Evolutionary conservation across 2,888 invertebrate genomes (phyloP).

Genomic region (Diaperis boleti): DNA sequence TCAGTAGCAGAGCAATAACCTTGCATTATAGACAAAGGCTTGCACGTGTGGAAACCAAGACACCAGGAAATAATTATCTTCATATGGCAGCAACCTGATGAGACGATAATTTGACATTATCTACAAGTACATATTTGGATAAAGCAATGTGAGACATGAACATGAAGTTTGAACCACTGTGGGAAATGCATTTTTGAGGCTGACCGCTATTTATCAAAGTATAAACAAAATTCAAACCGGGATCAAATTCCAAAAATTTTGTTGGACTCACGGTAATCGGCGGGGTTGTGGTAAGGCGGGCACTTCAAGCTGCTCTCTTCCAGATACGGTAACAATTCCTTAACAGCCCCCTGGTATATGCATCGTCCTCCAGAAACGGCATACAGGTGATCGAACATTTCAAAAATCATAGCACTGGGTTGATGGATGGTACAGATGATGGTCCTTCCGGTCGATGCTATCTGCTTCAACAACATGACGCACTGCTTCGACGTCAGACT

Average conservation of each 20-base stretch:
- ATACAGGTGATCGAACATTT: slow-evolving; percentile 91
- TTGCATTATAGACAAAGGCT: slow-evolving; percentile 25
- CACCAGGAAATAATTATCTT: not conserved
- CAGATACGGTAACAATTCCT: slow-evolving; percentile 82
- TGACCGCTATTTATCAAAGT: too few relatives aligned
- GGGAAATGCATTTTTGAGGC: too few relatives aligned
- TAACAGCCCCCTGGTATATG: slow-evolving; percentile 83
- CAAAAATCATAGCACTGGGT: slow-evolving; percentile 87
- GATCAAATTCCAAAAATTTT: too few relatives aligned
- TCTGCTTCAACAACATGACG: slow-evolving; percentile 80
- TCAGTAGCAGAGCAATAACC: slow-evolving; percentile 6
- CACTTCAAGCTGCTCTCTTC: slow-evolving; percentile 78
- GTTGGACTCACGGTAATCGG: slow-evolving; percentile 65
- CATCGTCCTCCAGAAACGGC: slow-evolving; percentile 84
- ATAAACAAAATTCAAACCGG: too few relatives aligned
- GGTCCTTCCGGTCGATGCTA: slow-evolving; percentile 87
- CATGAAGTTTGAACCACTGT: slow-evolving; percentile 4
- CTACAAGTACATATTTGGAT: slow-evolving; percentile 29
- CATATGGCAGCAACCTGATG: not conserved
- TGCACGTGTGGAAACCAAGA: not conserved
- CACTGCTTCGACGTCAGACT: slow-evolving; percentile 87
- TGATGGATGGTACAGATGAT: slow-evolving; percentile 93
- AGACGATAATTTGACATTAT: slow-evolving; percentile 16
- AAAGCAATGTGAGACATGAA: not conserved
- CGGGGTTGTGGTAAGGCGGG: slow-evolving; percentile 92